Base-by-base conservation (phyloP, 2,797 vertebrate species). In the Scarus forsteni region DNA sequence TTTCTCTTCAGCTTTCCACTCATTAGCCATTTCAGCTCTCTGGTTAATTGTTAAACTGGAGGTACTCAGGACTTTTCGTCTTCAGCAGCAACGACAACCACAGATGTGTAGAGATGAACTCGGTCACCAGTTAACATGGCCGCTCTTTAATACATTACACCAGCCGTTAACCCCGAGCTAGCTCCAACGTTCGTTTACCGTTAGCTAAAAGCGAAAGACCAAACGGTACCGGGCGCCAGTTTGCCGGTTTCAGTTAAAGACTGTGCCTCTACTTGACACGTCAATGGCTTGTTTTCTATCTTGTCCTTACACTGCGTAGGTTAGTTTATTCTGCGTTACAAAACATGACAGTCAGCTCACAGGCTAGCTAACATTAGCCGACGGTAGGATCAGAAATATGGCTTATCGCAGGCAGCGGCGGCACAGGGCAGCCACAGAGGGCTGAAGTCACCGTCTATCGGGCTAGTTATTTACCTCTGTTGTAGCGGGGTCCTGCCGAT, bases 331-430 rank as follows among this genome's bases (percentile, higher is more conserved):
- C 57, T 66, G n/a, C 50, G 46, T 1, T 34, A 54, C 73, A 10
- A 40, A 48, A 43, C 10, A 40, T 5, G 67, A 58, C 85, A 87
- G 87, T 85, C 63, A 51, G 36, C 43, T 39, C 2, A 40, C 48
- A 66, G 18, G 88, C 81, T 89, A 88, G 88, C 90, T 87, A 73
- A 72, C 85, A 3, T 84, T 89, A 90, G 91, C 87, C 11, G 61
- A 66, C 50, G 49, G 46, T 10, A 35, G 18, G 49, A 39, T 36
- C 45, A 56, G 35, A 70, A 50, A 79, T 46, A 49, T 34, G 48
- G 53, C 44, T 53, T 14, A 36, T 56, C 42, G 70, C 34, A 66
- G 10, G 14, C 44, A 54, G 55, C 27, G 44, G 56, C 52, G 27
- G 27, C 27, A 35, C 10, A 42, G 57, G 62, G 11, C 16, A 8